Conservation (phyloP, 1,140 invertebrate genomes). For the Proales similis region DNA sequence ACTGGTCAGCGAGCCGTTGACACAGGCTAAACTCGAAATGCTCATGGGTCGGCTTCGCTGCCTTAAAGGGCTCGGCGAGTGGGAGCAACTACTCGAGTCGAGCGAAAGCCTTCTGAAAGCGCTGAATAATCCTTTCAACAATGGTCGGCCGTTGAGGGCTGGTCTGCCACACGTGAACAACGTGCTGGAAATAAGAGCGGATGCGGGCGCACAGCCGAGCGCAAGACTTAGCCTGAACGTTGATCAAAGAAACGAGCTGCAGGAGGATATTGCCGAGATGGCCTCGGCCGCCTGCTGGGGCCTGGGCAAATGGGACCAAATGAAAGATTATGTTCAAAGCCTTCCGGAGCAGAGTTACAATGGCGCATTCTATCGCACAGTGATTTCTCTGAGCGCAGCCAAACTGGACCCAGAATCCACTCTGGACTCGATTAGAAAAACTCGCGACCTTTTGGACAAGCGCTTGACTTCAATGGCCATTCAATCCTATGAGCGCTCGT, state of each 20-base stretch:
- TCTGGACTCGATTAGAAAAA: constrained; percentile 51
- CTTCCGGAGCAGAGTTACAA: constrained; percentile 83
- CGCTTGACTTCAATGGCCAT: constrained; percentile 94
- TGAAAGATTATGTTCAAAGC: constrained; percentile 75
- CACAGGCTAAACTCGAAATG: constrained; percentile 63
- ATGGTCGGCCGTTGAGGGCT: neutral
- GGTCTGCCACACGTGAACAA: constrained; percentile 5
- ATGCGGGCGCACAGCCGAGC: too few species aligned
- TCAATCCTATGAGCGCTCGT: constrained; percentile 94
- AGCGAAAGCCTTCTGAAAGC: constrained; percentile 11
- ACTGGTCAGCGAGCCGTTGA: constrained; percentile 40
- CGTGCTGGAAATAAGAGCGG: neutral
- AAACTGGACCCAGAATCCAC: constrained; percentile 67
- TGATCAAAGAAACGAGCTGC: constrained; percentile 59
- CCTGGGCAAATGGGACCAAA: constrained; percentile 73
- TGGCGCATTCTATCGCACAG: constrained; percentile 86
- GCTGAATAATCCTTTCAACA: neutral
- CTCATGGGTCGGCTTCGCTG: constrained; percentile 89
- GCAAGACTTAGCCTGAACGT: constrained; percentile 62
- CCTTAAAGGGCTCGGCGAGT: constrained; percentile 90
- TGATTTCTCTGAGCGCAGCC: constrained; percentile 80
- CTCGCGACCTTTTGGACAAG: constrained; percentile 80
- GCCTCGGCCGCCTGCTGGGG: constrained; percentile 91
- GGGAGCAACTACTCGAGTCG: constrained; percentile 55
- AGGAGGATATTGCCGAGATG: constrained; percentile 76